Evolutionary conservation across 1,140 invertebrate species (phyloP).

Genomic region (Drosophila ambigua): DNA sequence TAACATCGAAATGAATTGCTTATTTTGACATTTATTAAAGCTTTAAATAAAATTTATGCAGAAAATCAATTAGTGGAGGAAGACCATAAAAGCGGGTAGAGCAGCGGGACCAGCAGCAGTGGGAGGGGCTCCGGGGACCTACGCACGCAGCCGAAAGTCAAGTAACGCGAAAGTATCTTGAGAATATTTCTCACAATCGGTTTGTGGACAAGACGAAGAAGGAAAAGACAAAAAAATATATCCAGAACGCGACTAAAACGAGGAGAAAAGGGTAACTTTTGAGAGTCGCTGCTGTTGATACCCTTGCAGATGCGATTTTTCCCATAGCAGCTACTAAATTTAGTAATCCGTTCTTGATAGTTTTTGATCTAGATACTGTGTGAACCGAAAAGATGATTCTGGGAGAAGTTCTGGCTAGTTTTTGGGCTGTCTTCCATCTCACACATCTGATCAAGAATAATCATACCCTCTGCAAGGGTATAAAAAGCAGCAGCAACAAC

Average conservation of each 20-base stretch:
- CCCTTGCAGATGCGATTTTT: not conserved
- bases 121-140: not conserved
- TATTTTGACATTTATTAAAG: conserved; percentile 83
- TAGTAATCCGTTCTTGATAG: too few relatives aligned
- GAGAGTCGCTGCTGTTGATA: too few relatives aligned
- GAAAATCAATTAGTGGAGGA: conserved; percentile 78
- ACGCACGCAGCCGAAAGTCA: conserved; percentile 51
- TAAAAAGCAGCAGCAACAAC: conserved; percentile 34
- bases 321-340: too few relatives aligned
- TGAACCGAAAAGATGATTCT: too few relatives aligned
- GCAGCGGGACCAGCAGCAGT: not conserved
- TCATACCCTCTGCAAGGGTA: too few relatives aligned
- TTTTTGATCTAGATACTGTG: too few relatives aligned
- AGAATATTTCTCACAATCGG: conserved; percentile 79
- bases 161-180: conserved; percentile 55
- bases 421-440: too few relatives aligned
- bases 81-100: conserved; percentile 24
- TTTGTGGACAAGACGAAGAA: conserved; percentile 49
- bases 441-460: too few relatives aligned
- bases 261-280: too few relatives aligned
- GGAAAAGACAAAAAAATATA: conserved; percentile 21
- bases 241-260: conserved; percentile 38
- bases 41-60: conserved; percentile 83
- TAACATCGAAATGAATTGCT: conserved; percentile 83
- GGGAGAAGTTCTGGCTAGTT: too few relatives aligned